Percentiles rank a stretch among this genome's conserved stretches.
These are phyloP conservation scores for Silvanus unidentatus DNA, from an alignment of 2,888 invertebrate species.

Conservation along the genomic window DNA sequence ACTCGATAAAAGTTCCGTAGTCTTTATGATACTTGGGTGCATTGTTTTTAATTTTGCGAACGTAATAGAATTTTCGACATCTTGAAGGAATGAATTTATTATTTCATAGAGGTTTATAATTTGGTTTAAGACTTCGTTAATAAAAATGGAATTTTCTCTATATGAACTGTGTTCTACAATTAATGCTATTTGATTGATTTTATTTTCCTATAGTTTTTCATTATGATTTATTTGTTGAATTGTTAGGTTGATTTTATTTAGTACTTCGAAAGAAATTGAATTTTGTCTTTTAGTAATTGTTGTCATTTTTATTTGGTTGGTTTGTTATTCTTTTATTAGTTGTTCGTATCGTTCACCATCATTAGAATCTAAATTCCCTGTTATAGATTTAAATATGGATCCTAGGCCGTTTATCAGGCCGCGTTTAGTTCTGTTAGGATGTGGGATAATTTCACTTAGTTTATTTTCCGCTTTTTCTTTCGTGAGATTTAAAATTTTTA, in stretches of 20 bases:
- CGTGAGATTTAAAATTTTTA: slow-evolving; percentile 8
- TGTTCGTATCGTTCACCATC: slow-evolving; percentile 14
- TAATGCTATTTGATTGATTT: slow-evolving; percentile 3
- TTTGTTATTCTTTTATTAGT: slow-evolving; percentile 12
- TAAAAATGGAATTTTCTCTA: slow-evolving; percentile 1
- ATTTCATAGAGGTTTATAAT: slow-evolving; percentile 10
- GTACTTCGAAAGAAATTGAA: slow-evolving; percentile 7
- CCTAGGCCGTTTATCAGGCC: slow-evolving; percentile 16
- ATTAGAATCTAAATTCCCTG: slow-evolving; percentile 14
- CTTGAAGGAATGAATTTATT: slow-evolving; percentile 10
- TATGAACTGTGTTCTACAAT: background rate
- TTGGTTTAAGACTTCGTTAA: slow-evolving; percentile 8
- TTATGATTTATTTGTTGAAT: slow-evolving; percentile 13
- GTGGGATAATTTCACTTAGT: slow-evolving; percentile 9
- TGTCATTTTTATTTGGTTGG: slow-evolving; percentile 11
- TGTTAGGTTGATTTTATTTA: slow-evolving; percentile 13
- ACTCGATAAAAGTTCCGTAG: slow-evolving; percentile 6
- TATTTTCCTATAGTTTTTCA: slow-evolving; percentile 6
- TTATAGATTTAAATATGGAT: slow-evolving; percentile 14
- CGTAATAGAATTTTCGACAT: slow-evolving; percentile 12
- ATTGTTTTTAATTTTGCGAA: slow-evolving; percentile 6
- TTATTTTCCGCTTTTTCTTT: slow-evolving; percentile 8
- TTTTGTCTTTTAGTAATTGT: slow-evolving; percentile 7
- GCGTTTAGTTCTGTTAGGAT: slow-evolving; percentile 9
- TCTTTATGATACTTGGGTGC: slow-evolving; percentile 12